Percentiles rank a stretch among this genome's conserved stretches.
phyloP scores from a whole-genome alignment of 1,140 invertebrate species.

The Diorhabda carinulata region DNA sequence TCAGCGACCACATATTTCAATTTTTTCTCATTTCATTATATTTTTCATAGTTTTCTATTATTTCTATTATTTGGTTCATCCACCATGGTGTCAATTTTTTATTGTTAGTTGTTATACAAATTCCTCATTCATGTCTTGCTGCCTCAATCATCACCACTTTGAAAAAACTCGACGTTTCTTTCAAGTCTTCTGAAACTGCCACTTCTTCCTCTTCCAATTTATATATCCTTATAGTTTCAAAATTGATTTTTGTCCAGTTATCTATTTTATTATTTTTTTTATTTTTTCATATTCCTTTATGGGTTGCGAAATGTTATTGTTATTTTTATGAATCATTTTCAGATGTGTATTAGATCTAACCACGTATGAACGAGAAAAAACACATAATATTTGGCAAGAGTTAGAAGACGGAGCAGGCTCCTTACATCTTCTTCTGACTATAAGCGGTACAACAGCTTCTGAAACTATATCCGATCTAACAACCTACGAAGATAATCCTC shows the following conservation, averaged over 20 bases:
- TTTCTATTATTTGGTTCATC: too few relatives aligned
- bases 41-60: too few relatives aligned
- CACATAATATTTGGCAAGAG: slow-evolving; percentile 82
- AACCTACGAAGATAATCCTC: slow-evolving; percentile 74
- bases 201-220: not conserved
- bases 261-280: not conserved
- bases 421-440: slow-evolving; percentile 86
- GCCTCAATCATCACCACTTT: too few relatives aligned
- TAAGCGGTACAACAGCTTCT: slow-evolving; percentile 87
- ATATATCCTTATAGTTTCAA: not conserved
- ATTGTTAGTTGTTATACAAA: too few relatives aligned
- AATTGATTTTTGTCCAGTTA: not conserved
- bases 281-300: too few relatives aligned
- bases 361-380: slow-evolving; percentile 81
- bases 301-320: too few relatives aligned
- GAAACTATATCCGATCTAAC: slow-evolving; percentile 89
- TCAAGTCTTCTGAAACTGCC: too few relatives aligned
- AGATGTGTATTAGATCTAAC: slow-evolving; percentile 85
- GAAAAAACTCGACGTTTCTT: too few relatives aligned
- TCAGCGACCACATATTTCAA: too few relatives aligned
- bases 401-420: slow-evolving; percentile 87
- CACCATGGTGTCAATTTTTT: too few relatives aligned
- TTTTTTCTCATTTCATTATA: too few relatives aligned
- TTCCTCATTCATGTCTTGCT: too few relatives aligned
- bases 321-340: slow-evolving; percentile 24